These are phyloP conservation scores for Cantharis lateralis DNA, from an alignment of 2,888 invertebrate genomes.

Conservation along the genomic window DNA sequence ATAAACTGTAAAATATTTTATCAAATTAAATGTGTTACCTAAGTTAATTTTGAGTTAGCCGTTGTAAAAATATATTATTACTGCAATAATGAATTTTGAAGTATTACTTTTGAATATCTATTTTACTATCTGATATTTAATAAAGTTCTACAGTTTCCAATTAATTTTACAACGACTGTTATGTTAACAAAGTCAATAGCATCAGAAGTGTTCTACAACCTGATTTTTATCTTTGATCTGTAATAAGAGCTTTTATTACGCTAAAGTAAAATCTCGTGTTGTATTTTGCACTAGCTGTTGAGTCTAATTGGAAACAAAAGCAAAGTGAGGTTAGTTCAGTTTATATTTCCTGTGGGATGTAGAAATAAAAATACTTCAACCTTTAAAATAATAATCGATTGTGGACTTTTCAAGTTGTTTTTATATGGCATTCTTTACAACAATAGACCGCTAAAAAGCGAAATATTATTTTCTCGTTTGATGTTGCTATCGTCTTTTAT, in stretches of 20 bases:
- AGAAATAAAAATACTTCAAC: constrained; percentile 13
- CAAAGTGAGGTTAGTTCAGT: constrained; percentile 10
- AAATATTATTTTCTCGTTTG: constrained; percentile 28
- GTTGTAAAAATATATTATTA: not conserved
- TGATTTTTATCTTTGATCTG: constrained; percentile 19
- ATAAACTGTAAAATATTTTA: not conserved
- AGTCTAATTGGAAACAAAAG: constrained; percentile 19
- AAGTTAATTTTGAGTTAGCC: not conserved
- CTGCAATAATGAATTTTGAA: not conserved
- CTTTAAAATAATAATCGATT: constrained; percentile 34
- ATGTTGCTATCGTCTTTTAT: constrained; percentile 1
- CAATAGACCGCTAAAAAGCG: constrained; percentile 27
- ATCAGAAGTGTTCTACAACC: not conserved
- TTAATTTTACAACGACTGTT: not conserved
- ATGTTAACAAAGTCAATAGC: not conserved
- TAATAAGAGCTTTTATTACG: constrained; percentile 14
- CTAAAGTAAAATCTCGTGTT: constrained; percentile 16
- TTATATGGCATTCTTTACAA: constrained; percentile 30
- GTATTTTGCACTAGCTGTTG: constrained; percentile 13
- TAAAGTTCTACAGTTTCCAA: not conserved
- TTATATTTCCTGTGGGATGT: constrained; percentile 12
- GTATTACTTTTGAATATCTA: not conserved
- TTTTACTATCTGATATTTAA: not conserved
- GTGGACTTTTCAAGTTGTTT: constrained; percentile 29
- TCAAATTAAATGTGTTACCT: not conserved